Percentiles rank a stretch among this genome's conserved stretches.
phyloP scores from a whole-genome alignment of 2,797 vertebrate genomes.

The Paratrypauchen microcephalus region DNA sequence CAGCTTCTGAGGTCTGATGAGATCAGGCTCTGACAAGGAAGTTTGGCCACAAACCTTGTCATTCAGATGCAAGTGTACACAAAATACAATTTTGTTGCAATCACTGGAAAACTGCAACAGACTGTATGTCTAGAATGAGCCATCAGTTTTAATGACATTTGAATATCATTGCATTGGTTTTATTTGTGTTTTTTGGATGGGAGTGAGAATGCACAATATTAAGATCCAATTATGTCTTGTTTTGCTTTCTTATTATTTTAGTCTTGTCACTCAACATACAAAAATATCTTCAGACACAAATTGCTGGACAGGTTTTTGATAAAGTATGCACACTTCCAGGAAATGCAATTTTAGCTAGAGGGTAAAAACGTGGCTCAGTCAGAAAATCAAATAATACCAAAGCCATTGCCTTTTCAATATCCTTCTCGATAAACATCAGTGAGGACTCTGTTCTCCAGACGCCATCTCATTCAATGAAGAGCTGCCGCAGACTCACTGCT shows the following conservation, averaged over 20 bases:
- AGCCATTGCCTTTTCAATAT: slow-evolving; percentile 55
- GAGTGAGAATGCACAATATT: not conserved
- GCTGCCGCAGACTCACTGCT: slow-evolving; percentile 34
- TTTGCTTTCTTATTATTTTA: slow-evolving; percentile 15
- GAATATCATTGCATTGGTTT: not conserved
- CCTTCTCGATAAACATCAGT: slow-evolving; percentile 55
- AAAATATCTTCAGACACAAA: slow-evolving; percentile 36
- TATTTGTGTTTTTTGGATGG: not conserved
- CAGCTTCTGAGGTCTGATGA: no score
- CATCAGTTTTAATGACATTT: not conserved
- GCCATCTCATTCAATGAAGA: slow-evolving; percentile 53
- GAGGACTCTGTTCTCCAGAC: slow-evolving; percentile 36
- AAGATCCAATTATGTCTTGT: slow-evolving; percentile 17
- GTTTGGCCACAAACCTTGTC: no score
- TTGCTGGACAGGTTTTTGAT: slow-evolving; percentile 40
- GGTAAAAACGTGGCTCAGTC: slow-evolving; percentile 33
- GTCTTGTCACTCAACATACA: slow-evolving; percentile 8
- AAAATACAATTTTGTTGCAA: no score
- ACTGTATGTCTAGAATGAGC: not conserved
- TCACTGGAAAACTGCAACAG: no score
- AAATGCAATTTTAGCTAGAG: slow-evolving; percentile 54
- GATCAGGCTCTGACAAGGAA: no score
- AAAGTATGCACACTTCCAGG: slow-evolving; percentile 42
- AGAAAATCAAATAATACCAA: slow-evolving; percentile 60
- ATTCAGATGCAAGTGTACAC: no score